Conservation (phyloP, 2,888 invertebrate genomes). For the Eilema caniola region DNA sequence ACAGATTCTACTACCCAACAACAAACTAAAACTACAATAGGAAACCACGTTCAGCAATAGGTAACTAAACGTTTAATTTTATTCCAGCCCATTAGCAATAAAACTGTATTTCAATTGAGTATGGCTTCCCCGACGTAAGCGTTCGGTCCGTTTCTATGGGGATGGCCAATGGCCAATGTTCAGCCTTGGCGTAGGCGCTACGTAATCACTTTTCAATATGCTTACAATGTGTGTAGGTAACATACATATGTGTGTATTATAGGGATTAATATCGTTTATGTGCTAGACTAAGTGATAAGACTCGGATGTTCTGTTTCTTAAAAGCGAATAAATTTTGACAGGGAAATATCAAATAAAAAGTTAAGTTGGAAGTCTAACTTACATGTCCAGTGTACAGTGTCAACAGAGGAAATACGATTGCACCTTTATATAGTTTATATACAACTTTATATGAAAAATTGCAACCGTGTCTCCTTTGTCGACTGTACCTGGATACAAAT, state of each 20-base stretch:
- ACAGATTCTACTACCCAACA: not conserved
- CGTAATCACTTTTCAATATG: slow-evolving; percentile 6
- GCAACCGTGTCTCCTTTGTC: too few species aligned
- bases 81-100: slow-evolving; percentile 36
- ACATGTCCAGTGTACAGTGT: too few species aligned
- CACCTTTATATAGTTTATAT: too few species aligned
- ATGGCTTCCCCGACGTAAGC: slow-evolving; percentile 40
- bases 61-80: slow-evolving; percentile 13
- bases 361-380: not conserved
- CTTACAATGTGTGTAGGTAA: not conserved
- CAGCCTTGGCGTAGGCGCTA: not conserved
- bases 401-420: too few species aligned
- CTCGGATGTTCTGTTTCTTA: not conserved
- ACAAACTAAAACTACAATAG: not conserved
- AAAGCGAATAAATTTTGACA: not conserved
- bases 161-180: slow-evolving; percentile 1
- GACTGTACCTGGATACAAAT: too few species aligned
- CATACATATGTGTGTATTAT: too few species aligned
- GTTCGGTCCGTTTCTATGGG: slow-evolving; percentile 12
- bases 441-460: too few species aligned
- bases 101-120: slow-evolving; percentile 32
- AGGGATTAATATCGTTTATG: slow-evolving; percentile 3
- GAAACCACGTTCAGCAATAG: slow-evolving; percentile 21
- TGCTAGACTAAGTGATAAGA: not conserved
- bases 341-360: not conserved